phyloP scores from a whole-genome alignment of 2,113 vertebrate genomes.

The Hypocryptadius cinnamomeus region DNA sequence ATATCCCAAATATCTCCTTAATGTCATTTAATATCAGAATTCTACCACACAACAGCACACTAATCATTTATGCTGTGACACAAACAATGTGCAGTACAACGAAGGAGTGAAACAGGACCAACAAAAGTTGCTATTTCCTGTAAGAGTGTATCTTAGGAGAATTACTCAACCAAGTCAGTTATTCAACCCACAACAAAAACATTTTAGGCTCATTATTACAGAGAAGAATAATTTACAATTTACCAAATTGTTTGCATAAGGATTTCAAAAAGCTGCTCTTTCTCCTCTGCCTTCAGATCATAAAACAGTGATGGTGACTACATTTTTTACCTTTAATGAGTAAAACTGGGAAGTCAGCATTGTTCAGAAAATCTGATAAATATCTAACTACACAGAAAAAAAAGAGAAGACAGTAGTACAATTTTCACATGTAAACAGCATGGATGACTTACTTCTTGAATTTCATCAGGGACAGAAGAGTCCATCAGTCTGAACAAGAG shows the following conservation, averaged over 20 bases:
- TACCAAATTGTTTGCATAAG: too few relatives aligned
- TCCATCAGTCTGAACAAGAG: conserved; percentile 95
- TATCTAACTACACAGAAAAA: background rate
- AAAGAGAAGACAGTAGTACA: background rate
- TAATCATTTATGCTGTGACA: background rate
- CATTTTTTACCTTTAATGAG: background rate
- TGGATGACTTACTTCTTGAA: conserved; percentile 83
- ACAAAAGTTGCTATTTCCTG: background rate
- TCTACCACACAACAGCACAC: background rate
- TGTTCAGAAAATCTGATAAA: background rate
- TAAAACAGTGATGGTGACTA: background rate
- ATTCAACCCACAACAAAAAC: background rate
- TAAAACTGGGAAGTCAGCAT: background rate
- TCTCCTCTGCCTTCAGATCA: background rate
- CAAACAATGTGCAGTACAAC: background rate
- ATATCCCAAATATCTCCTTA: background rate
- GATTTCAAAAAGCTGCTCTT: too few relatives aligned
- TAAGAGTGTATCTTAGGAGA: background rate
- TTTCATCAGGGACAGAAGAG: conserved; percentile 96
- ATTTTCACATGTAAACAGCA: background rate
- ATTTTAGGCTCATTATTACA: background rate
- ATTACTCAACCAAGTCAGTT: background rate
- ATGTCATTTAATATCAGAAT: background rate
- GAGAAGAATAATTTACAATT: background rate
- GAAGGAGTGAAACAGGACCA: background rate